Conservation (phyloP, 2,113 vertebrate species). For the Monopterus albus region DNA sequence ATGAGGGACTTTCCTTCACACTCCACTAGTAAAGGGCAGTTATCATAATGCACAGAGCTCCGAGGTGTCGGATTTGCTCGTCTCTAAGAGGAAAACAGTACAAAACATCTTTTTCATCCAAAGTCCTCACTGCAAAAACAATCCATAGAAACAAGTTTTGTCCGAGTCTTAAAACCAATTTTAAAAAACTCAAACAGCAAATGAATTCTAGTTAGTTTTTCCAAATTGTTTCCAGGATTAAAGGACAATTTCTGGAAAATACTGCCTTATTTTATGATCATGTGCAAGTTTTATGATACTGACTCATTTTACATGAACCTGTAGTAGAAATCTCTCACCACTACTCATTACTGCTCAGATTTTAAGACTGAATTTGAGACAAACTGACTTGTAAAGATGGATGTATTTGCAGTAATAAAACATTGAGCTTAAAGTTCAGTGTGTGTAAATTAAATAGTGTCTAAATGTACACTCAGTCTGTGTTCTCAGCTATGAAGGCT, state of each 20-base stretch:
- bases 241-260: too few relatives aligned
- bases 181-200: too few relatives aligned
- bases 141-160: conserved; percentile 9
- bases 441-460: neutral
- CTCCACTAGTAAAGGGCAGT: neutral
- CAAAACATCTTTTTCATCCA: too few relatives aligned
- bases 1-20: conserved; percentile 34
- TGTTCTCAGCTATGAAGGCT: neutral
- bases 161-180: neutral
- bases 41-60: conserved; percentile 1
- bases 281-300: neutral
- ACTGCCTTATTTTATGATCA: neutral
- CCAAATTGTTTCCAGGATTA: neutral
- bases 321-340: too few relatives aligned
- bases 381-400: neutral
- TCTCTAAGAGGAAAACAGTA: neutral
- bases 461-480: conserved; percentile 12
- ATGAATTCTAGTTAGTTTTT: too few relatives aligned
- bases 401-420: neutral
- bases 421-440: neutral
- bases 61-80: neutral
- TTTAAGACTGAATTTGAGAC: too few relatives aligned
- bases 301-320: too few relatives aligned
- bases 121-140: neutral
- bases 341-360: too few relatives aligned